Base-by-base conservation (phyloP, 2,113 vertebrate genomes). In the Camelus bactrianus region DNA sequence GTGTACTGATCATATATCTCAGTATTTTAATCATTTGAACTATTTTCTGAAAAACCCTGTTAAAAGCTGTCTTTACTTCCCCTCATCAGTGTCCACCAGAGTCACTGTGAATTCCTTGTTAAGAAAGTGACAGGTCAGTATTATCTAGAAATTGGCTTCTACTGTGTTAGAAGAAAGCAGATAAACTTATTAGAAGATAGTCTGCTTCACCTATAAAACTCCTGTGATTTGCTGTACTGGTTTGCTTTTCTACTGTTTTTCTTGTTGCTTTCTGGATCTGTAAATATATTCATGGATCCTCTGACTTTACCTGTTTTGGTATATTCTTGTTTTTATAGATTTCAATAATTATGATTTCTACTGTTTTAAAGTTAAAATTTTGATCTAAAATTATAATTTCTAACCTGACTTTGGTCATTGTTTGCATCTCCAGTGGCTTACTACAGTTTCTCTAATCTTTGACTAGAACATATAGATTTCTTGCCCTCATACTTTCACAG, bases 121-220 rank as follows among this genome's bases (percentile, higher is more conserved):
- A 70, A 64, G 46, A 88, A 89, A 67, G 6, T 54, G 52, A 11
- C 12, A 65, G 60, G 6, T 19, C 8, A 80, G 19, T 82, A 14
- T 87, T 75, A 64, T 22, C 54, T 86, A 82, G n/a, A 89, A 77
- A 90, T 38, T 83, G 75, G 28, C 65, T 79, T 86, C n/a, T 77
- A 7, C 48, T 93, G 2, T 76, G 7, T 88, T 80, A 48, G 80
- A 85, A 87, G 50, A 7, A 52, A 94, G 46, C 20, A 81, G 17
- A 81, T 22, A 46, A 22, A 32, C 24, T 35, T 22, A 81, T 12
- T 52, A 91, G 8, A 54, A 76, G 50, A 64, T 8, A 5, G 5
- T 70, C n/a, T 42, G 46, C 20, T 88, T 96, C 42, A 13, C 11
- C 11, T 89, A 4, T 30, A 60, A 79, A 93, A 73, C 62, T 35